These are phyloP conservation scores for Hoplostethus mediterraneus DNA, from an alignment of 2,797 vertebrate species.

Conservation along the genomic window DNA sequence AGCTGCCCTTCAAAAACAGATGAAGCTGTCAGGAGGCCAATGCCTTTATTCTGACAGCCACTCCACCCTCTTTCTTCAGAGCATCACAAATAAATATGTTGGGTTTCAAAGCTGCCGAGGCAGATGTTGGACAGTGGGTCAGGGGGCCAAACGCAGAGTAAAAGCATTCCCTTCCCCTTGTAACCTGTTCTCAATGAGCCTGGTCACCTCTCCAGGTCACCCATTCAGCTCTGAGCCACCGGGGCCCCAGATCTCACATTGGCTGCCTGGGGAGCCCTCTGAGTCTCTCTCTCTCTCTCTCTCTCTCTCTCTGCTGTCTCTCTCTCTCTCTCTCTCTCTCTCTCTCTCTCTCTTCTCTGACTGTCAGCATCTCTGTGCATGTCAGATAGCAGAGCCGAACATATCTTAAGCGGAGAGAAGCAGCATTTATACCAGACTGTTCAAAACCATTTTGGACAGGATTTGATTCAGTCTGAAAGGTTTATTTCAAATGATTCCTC, in stretches of 20 bases:
- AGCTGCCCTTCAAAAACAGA: conserved; percentile 75
- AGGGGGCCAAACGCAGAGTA: conserved; percentile 74
- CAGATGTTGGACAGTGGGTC: conserved; percentile 76
- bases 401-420: conserved; percentile 48
- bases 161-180: conserved; percentile 81
- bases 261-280: conserved; percentile 65
- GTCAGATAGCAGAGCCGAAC: conserved; percentile 50
- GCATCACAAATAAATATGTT: conserved; percentile 80
- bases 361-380: conserved; percentile 19
- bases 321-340: conserved; percentile 22
- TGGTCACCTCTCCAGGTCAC: conserved; percentile 83
- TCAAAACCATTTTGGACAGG: conserved; percentile 37
- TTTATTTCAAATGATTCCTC: conserved; percentile 39
- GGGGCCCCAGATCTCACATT: conserved; percentile 87
- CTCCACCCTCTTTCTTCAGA: conserved; percentile 77
- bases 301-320: conserved; percentile 24
- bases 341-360: background rate
- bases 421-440: conserved; percentile 18
- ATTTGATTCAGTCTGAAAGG: conserved; percentile 41
- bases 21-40: conserved; percentile 83
- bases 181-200: conserved; percentile 89
- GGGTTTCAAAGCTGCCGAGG: conserved; percentile 75
- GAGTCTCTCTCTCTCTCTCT: conserved; percentile 32
- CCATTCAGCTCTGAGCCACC: conserved; percentile 85
- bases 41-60: conserved; percentile 78